These are phyloP conservation scores for Keiferia lycopersicella DNA, from an alignment of 2,888 invertebrate species.

Conservation along the genomic window DNA sequence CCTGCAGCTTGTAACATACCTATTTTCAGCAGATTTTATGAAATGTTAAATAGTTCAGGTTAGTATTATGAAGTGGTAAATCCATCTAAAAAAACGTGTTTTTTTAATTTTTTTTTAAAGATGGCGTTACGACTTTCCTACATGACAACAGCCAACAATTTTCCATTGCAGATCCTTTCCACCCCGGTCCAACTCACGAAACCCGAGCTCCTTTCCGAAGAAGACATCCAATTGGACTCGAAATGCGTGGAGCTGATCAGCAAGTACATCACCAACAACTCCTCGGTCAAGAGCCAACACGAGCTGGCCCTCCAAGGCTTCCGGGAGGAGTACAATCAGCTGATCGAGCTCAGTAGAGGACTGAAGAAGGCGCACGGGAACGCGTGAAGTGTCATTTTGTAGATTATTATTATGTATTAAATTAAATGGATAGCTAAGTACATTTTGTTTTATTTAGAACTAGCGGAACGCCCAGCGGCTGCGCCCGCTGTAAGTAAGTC, in stretches of 20 bases:
- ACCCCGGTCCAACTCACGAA: conserved; percentile 67
- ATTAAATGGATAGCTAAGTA: conserved; percentile 55
- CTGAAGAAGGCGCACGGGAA: conserved; percentile 85
- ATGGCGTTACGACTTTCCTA: no score
- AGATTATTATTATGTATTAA: conserved; percentile 39
- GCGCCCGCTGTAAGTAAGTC: no score
- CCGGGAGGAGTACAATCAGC: conserved; percentile 83
- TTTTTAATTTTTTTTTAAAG: no score
- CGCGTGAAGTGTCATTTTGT: conserved; percentile 41
- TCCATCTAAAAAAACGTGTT: no score
- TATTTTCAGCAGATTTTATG: no score
- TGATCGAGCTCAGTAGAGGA: conserved; percentile 81
- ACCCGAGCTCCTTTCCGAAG: conserved; percentile 76
- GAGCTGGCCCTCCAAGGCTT: conserved; percentile 87
- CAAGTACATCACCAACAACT: conserved; percentile 82
- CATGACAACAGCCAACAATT: background rate
- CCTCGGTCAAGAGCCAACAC: conserved; percentile 84
- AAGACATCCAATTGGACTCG: conserved; percentile 77
- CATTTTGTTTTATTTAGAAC: conserved; percentile 31
- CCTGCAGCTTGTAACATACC: no score
- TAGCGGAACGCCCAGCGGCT: no score
- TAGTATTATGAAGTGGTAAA: no score
- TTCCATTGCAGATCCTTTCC: conserved; percentile 59
- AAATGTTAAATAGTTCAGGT: no score
- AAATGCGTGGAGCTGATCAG: conserved; percentile 81